Base-by-base conservation (phyloP, 2,888 invertebrate genomes). In the Netelia virgata region DNA sequence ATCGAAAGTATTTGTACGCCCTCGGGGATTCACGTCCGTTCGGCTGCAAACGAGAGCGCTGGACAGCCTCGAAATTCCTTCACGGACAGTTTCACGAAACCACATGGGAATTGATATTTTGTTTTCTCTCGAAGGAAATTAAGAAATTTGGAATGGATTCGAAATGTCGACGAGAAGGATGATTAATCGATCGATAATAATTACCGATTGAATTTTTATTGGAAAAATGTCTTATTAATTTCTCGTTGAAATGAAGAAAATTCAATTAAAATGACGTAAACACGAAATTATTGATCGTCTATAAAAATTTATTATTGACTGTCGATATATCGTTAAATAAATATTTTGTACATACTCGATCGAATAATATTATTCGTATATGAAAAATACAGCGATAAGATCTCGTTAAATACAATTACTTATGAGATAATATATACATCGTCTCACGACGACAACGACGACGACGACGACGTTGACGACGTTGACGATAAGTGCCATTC, bases 1-100 rank as follows among this genome's bases (percentile, higher is more conserved):
- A 89, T 89, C 88, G 89, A 88, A 83, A 87, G 69, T 89, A 87
- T 86, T 88, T 86, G 87, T 85, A 87, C 88, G 87, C 84, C 86
- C 83, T 87, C 86, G 75, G 72, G 72, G 81, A 70, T 75, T 83
- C 61, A 75, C 78, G 59, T 84, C 84, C 84, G 84, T 84, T 81
- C 57, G 16, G 77, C 77, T 57, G 66, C 14, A 57, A 23, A 47
- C 28, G 55, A 23, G 11, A 47, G 47, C 10, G 57, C 16, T 16
- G 28, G 8, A 1, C 70, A 70, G 55, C n/a, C 5, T 70, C 36
- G 3, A n/a, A n/a, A 55, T 53, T 23, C 55, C 14, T 36, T 16
- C 28, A 55, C 53, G 11, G 2, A 47, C 10, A 47, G 47, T 47
- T 47, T 47, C 47, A 47, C 47, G 47, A 47, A 47, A 14, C 11